Percentiles rank a stretch among this genome's conserved stretches.
phyloP scores from a whole-genome alignment of 1,140 invertebrate species.

The Kradibia gibbosae region DNA sequence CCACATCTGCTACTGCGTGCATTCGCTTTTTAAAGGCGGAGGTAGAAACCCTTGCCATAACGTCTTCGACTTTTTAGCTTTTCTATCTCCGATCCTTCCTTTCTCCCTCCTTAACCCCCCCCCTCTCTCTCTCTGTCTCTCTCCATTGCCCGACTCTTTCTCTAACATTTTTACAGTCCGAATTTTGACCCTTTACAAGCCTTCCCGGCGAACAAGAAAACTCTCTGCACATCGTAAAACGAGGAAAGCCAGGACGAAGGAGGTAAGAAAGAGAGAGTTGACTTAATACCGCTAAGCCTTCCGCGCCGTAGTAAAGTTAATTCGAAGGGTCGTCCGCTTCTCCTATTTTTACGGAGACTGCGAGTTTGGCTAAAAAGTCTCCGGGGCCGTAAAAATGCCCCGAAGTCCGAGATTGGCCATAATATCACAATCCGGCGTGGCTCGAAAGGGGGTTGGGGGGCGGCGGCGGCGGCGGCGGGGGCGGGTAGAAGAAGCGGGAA shows the following conservation, averaged over 20 bases:
- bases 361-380: not conserved
- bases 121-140: not conserved
- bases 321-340: slow-evolving; percentile 54
- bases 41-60: slow-evolving; percentile 33
- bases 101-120: too few species aligned
- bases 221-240: slow-evolving; percentile 11
- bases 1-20: slow-evolving; percentile 29
- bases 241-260: slow-evolving; percentile 8
- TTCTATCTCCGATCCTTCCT: too few species aligned
- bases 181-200: slow-evolving; percentile 32
- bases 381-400: slow-evolving; percentile 17
- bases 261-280: slow-evolving; percentile 55
- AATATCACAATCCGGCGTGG: not conserved
- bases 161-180: slow-evolving; percentile 9
- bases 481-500: slow-evolving; percentile 37
- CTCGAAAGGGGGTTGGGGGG: slow-evolving; percentile 47
- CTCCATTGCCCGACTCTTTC: not conserved
- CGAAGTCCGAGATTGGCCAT: not conserved
- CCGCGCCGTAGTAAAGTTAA: slow-evolving; percentile 64
- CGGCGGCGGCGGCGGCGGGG: slow-evolving; percentile 54
- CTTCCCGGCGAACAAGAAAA: not conserved
- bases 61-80: not conserved
- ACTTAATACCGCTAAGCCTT: slow-evolving; percentile 63
- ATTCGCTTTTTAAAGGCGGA: slow-evolving; percentile 2
- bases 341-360: not conserved